Percentiles rank a stretch among this genome's conserved stretches.
Conservation (phyloP, 2,888 invertebrate species). For the Drosophila heteroneura region DNA sequence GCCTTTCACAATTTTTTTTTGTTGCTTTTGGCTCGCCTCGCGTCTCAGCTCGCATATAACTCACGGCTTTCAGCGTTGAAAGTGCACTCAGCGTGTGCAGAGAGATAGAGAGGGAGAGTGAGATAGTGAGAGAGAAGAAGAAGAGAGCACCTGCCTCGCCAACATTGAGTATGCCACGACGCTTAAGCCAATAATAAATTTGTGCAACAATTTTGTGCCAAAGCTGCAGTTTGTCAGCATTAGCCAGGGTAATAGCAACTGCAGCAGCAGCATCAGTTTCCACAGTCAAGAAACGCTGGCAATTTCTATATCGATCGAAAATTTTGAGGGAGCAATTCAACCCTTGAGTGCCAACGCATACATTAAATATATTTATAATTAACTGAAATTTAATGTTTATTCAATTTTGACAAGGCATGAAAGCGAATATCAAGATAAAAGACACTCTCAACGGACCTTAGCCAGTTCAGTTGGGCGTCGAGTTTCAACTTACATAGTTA, state of each 20-base stretch:
- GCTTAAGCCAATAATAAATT: conserved; percentile 78
- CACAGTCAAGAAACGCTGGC: conserved; percentile 1
- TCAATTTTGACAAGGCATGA: conserved; percentile 44
- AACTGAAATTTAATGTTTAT: conserved; percentile 51
- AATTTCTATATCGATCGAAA: conserved; percentile 30
- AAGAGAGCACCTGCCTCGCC: conserved; percentile 31
- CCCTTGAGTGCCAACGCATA: conserved; percentile 7
- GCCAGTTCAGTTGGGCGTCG: conserved; percentile 3
- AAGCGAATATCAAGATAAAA: conserved; percentile 47
- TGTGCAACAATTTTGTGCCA: conserved; percentile 71
- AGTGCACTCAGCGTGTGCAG: conserved; percentile 60
- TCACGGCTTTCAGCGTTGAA: conserved; percentile 66
- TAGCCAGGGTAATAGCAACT: conserved; percentile 45
- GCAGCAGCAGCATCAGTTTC: conserved; percentile 15
- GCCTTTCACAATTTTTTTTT: conserved; percentile 9
- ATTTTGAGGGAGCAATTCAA: conserved; percentile 1
- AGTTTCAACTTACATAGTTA: conserved; percentile 17
- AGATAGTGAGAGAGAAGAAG: not conserved
- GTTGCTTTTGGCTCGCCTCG: conserved; percentile 12
- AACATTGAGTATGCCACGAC: conserved; percentile 37
- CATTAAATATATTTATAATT: conserved; percentile 55
- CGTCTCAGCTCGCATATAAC: conserved; percentile 50
- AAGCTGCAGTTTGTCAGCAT: conserved; percentile 79
- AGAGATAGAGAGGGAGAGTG: not conserved
- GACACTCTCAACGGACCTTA: conserved; percentile 16